phyloP scores from a whole-genome alignment of 1,140 invertebrate species.

The Aethina tumida region DNA sequence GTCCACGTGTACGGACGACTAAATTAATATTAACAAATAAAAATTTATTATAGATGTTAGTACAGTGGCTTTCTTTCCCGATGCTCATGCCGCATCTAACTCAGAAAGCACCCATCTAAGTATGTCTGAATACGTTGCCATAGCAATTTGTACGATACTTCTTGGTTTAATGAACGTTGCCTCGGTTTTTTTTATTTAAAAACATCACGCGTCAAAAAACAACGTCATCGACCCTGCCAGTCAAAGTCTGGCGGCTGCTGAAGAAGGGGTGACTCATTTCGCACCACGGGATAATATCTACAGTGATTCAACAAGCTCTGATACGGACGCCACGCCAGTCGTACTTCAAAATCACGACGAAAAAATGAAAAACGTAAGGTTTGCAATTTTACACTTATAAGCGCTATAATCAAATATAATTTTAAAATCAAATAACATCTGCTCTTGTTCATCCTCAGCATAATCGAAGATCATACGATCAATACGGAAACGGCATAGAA shows the following conservation, averaged over 20 bases:
- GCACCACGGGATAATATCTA: slow-evolving; percentile 31
- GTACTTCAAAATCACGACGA: slow-evolving; percentile 28
- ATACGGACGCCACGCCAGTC: slow-evolving; percentile 28
- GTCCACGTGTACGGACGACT: background rate
- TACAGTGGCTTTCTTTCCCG: slow-evolving; percentile 65
- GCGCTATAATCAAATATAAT: no score
- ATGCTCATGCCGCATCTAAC: slow-evolving; percentile 43
- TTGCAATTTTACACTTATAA: background rate
- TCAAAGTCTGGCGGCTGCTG: slow-evolving; percentile 32
- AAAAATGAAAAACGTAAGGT: slow-evolving; percentile 22
- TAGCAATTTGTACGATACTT: slow-evolving; percentile 67
- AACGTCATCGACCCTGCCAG: slow-evolving; percentile 19
- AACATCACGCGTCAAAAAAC: background rate
- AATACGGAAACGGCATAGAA: slow-evolving; percentile 22
- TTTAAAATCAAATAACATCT: slow-evolving; percentile 53
- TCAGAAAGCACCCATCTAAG: slow-evolving; percentile 42
- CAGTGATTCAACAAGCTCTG: slow-evolving; percentile 39
- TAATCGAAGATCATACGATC: slow-evolving; percentile 26
- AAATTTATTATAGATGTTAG: slow-evolving; percentile 51
- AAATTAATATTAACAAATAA: background rate
- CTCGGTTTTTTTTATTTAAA: slow-evolving; percentile 53
- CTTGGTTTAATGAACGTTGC: slow-evolving; percentile 74
- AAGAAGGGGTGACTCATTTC: slow-evolving; percentile 56
- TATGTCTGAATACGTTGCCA: slow-evolving; percentile 65
- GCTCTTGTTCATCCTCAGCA: slow-evolving; percentile 58